Base-by-base conservation (phyloP, 2,888 invertebrate species). In the Thymelicus lineola region DNA sequence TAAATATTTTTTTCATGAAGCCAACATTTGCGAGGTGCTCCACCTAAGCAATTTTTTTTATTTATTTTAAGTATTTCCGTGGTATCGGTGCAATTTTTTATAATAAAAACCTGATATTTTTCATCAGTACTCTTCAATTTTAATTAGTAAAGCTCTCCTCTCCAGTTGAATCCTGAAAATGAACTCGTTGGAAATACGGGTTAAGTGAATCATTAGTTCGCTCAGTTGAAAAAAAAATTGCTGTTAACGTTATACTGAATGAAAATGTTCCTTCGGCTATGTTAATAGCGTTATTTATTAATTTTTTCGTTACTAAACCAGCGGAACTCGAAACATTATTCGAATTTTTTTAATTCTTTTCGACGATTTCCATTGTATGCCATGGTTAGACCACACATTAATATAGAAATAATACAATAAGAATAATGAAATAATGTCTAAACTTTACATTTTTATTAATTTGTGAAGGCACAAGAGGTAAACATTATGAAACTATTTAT, bases 161-260 rank as follows among this genome's bases (percentile, higher is more conserved):
- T 53, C 20, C 14, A 46, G 61, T 45, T 68, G 62, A 57, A 63
- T 62, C 62, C 68, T 68, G 62, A 17, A 48, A 68, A 58, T 55
- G 42, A 7, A 17, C 57, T 55, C 48, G 38, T 68, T 68, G 62
- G 42, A 57, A 68, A 58, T 62, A 46, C 62, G 62, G 68, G 57
- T 62, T 57, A 68, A 61, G 68, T 68, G 62, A 68, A 68, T 57
- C 61, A 55, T 68, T 62, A 60, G 62, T 35, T 15, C n/a, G 46
- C 46, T 68, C 45, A 9, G 42, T 55, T 58, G 28, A 14, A 36
- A n/a, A 60, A 42, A 15, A 35, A 15, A 14, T 6, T 14, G 14
- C 9, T 36, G 36, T 0, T 36, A 58, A 50, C 48, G 48, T 7
- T 50, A 50, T 50, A 50, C 6, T 15, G 48, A 17, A 17, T 15